phyloP scores from a whole-genome alignment of 2,888 invertebrate genomes.

The Cephonodes hylas region DNA sequence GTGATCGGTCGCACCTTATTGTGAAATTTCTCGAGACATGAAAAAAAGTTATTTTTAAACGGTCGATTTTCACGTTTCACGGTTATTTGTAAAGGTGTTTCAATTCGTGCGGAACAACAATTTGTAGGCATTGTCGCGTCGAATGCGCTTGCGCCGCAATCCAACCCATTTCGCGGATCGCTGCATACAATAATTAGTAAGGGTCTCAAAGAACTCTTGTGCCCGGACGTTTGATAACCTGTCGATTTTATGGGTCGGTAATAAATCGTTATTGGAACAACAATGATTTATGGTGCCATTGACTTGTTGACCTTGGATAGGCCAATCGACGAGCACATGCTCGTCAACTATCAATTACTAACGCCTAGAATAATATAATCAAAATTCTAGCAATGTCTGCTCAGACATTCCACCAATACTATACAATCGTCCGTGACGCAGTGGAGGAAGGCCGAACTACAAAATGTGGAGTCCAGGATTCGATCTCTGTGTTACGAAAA shows the following conservation, averaged over 20 bases:
- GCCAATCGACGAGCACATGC: conserved; percentile 26
- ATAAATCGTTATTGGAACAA: conserved; percentile 43
- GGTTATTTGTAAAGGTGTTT: conserved; percentile 41
- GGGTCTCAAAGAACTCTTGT: background rate
- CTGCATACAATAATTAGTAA: conserved; percentile 60
- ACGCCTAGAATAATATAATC: background rate
- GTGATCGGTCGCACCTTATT: conserved; percentile 8
- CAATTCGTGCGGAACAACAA: conserved; percentile 29
- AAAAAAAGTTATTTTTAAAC: background rate
- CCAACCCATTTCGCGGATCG: conserved; percentile 63
- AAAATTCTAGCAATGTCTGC: background rate
- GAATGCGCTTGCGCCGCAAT: conserved; percentile 27
- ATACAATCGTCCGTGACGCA: no score
- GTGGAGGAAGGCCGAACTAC: no score
- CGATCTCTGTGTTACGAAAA: no score
- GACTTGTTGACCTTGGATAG: conserved; percentile 34
- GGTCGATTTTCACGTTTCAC: conserved; percentile 32
- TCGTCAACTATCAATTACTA: conserved; percentile 22
- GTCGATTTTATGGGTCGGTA: conserved; percentile 52
- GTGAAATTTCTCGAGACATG: background rate
- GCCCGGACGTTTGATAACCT: conserved; percentile 43
- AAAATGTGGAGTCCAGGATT: no score
- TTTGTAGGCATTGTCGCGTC: conserved; percentile 21
- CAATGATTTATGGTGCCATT: conserved; percentile 47
- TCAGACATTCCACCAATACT: background rate